Percentiles rank a stretch among this genome's conserved stretches.
These are phyloP conservation scores for Corbicula japonica DNA, from an alignment of 2,888 invertebrate genomes.

Conservation along the genomic window DNA sequence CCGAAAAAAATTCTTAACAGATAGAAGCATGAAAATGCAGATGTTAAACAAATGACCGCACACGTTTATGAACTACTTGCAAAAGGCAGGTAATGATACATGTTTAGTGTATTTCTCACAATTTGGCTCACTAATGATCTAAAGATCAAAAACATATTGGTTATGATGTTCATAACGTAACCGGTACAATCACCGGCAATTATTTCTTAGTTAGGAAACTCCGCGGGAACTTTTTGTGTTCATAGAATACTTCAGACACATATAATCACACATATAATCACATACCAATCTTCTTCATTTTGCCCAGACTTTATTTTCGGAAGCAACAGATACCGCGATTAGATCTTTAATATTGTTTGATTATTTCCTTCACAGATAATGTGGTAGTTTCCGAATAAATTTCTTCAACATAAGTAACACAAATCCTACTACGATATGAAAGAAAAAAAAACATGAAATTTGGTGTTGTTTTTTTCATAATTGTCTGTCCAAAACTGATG, in stretches of 20 bases:
- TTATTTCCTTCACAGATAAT: neutral
- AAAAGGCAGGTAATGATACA: neutral
- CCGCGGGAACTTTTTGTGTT: neutral
- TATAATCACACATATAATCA: no score
- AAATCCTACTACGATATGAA: no score
- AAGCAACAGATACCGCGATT: neutral
- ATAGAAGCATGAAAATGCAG: no score
- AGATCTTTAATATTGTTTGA: neutral
- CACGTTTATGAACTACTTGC: neutral
- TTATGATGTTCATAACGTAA: slow-evolving; percentile 1
- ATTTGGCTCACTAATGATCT: neutral
- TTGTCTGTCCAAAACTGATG: no score
- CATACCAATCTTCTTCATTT: neutral
- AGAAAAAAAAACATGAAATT: no score
- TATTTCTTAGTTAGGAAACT: neutral
- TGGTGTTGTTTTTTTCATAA: no score
- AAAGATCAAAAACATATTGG: slow-evolving; percentile 6
- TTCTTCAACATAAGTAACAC: no score
- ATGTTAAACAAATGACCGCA: no score
- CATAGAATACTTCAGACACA: neutral
- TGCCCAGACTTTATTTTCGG: neutral
- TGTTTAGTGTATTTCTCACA: neutral
- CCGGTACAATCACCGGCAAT: neutral
- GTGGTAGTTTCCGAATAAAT: no score
- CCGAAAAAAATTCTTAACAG: neutral